Base-by-base conservation (phyloP, 2,888 invertebrate genomes). In the Lathronympha strigana region DNA sequence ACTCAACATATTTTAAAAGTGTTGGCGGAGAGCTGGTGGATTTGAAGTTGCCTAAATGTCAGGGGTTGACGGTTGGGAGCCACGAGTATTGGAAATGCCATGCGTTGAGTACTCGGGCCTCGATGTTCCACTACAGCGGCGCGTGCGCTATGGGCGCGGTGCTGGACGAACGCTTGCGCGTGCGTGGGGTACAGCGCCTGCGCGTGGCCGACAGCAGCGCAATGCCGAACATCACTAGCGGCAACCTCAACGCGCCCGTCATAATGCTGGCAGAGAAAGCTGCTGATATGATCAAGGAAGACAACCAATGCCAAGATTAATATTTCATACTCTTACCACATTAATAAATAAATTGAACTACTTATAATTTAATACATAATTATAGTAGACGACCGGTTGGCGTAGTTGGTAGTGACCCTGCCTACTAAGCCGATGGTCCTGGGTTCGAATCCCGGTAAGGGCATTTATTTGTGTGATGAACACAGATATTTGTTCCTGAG, bases 101-200 rank as follows among this genome's bases (percentile, higher is more conserved):
- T 47, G 85, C 94, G 1, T 79, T 94, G 15, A 95, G 95, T 75
- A 91, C 93, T 63, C 93, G 94, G 0, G 91, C 93, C 55, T 95
- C 95, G 0, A 93, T 95, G 55, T 96, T 94, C 73, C 95, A 95
- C 78, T 95, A 94, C 0, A 86, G 93, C 0, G 94, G 95, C 0
- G 95, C 96, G 0, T 94, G 94, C 60, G 95, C 95, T 76, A 95
- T 96, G 96, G 96, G 95, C 0, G 93, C 94, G 0, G 96, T 96
- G 0, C 94, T 96, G 0, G 94, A 95, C 80, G 90, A 93, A 0
- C 80, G 93, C 38, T 80, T 96, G 1, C 53, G 62, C 4, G 80
- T 81, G 0, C 58, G 50, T 2, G 75, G 78, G 1, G 76, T 81
- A 0, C 57, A 69, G 13, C 55, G 67, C 0, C 55, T 81, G 3